phyloP scores from a whole-genome alignment of 1,140 invertebrate genomes.

The Dendrolimus kikuchii region DNA sequence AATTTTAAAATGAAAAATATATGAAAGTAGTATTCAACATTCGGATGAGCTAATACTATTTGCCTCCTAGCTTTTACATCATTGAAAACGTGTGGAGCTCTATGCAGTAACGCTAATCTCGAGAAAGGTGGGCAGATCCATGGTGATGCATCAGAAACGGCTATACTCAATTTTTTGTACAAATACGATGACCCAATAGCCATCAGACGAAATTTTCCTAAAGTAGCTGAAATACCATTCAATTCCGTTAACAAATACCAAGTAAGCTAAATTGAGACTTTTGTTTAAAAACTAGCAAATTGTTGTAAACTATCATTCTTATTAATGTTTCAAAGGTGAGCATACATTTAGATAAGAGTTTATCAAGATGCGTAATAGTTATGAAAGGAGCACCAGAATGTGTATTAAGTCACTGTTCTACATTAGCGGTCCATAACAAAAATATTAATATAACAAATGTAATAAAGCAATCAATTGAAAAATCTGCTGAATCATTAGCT shows the following conservation, averaged over 20 bases:
- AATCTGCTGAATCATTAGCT: slow-evolving; percentile 85
- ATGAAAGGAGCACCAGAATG: slow-evolving; percentile 96
- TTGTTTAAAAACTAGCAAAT: slow-evolving; percentile 69
- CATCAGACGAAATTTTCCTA: slow-evolving; percentile 34
- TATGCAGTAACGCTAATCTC: slow-evolving; percentile 42
- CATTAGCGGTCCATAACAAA: slow-evolving; percentile 79
- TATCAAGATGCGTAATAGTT: slow-evolving; percentile 75
- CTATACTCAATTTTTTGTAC: slow-evolving; percentile 50
- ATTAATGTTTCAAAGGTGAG: slow-evolving; percentile 74
- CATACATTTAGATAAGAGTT: slow-evolving; percentile 73
- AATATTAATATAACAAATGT: slow-evolving; percentile 71
- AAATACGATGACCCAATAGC: slow-evolving; percentile 30
- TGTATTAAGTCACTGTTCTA: slow-evolving; percentile 84
- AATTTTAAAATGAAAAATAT: neutral
- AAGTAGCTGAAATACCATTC: slow-evolving; percentile 72
- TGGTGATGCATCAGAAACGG: slow-evolving; percentile 55
- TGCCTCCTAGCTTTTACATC: slow-evolving; percentile 28
- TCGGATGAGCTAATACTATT: slow-evolving; percentile 1
- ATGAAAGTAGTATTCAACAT: neutral
- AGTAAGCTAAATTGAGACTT: slow-evolving; percentile 72
- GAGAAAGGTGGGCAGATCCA: slow-evolving; percentile 21
- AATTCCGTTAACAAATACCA: slow-evolving; percentile 65
- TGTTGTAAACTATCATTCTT: slow-evolving; percentile 49
- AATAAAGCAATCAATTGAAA: slow-evolving; percentile 43
- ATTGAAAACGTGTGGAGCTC: slow-evolving; percentile 40